A percentile compares a stretch with the other conserved stretches of the same genome.
Conservation (phyloP, 2,113 vertebrate species). For the Psephotus haematonotus region DNA sequence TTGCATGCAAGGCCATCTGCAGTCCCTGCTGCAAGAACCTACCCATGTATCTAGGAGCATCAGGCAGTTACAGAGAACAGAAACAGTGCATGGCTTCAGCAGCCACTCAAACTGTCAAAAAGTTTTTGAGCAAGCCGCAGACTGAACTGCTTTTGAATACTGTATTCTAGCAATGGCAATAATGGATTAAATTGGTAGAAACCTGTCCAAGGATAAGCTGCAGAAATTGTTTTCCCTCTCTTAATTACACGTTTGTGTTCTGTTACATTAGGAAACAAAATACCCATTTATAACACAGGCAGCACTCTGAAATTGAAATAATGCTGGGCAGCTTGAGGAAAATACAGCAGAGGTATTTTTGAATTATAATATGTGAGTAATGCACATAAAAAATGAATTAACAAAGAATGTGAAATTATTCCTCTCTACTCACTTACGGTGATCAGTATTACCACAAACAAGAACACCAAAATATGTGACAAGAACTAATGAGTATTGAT, state of each 20-base stretch:
- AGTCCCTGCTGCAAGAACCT: neutral
- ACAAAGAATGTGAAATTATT: neutral
- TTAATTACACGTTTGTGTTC: neutral
- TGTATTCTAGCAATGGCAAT: neutral
- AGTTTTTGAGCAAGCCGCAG: neutral
- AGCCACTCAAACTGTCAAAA: neutral
- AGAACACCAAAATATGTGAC: neutral
- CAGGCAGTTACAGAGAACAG: neutral
- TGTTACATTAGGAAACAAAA: neutral
- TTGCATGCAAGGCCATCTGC: neutral
- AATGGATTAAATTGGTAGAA: neutral
- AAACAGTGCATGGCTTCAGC: neutral
- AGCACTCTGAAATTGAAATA: neutral
- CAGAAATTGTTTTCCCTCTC: neutral
- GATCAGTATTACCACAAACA: neutral
- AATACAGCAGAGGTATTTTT: neutral
- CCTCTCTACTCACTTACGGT: rapidly evolving
- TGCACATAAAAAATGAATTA: neutral
- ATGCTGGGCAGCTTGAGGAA: neutral
- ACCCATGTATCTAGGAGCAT: neutral
- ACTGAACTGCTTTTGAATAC: neutral
- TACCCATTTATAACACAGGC: neutral
- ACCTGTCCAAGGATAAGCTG: neutral
- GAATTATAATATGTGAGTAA: neutral
- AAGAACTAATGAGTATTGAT: neutral